A percentile compares a stretch with the other conserved stretches of the same genome.
Evolutionary conservation across 2,888 invertebrate species (phyloP).

Genomic region (Agonopterix subpropinquella): DNA sequence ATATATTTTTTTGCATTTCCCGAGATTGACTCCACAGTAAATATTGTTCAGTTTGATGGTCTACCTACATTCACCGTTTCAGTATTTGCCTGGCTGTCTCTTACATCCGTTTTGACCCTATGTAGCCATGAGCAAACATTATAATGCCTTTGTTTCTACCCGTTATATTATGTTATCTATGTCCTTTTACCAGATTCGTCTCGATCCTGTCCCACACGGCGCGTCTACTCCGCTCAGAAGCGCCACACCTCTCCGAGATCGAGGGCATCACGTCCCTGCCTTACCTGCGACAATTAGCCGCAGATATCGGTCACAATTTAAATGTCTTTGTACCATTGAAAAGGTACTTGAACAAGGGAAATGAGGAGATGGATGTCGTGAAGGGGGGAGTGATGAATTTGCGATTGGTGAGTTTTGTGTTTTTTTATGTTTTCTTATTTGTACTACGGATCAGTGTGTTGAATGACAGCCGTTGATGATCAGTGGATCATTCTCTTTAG

Average conservation of each 20-base stretch:
- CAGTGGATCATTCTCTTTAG: no score
- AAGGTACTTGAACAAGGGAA: constrained; percentile 22
- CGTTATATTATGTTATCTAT: no score
- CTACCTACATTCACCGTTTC: no score
- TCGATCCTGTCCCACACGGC: constrained; percentile 41
- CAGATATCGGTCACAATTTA: constrained; percentile 41
- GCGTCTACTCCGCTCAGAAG: constrained; percentile 40
- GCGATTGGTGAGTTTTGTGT: constrained; percentile 31
- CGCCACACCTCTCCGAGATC: constrained; percentile 52
- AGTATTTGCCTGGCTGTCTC: no score
- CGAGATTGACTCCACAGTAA: no score
- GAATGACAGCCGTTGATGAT: no score
- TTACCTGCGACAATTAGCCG: constrained; percentile 34
- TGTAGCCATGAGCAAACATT: no score
- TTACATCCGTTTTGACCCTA: no score
- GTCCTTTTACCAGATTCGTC: constrained; percentile 28
- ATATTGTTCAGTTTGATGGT: no score
- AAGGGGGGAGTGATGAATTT: constrained; percentile 40
- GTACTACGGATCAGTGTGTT: no score
- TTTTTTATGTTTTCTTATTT: neutral
- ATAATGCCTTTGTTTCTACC: no score
- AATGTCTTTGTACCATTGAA: constrained; percentile 32
- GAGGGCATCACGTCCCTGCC: constrained; percentile 39
- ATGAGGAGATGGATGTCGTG: constrained; percentile 25
- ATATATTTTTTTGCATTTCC: no score